Base-by-base conservation (phyloP, 1,140 invertebrate genomes). In the Trichoplusia ni region DNA sequence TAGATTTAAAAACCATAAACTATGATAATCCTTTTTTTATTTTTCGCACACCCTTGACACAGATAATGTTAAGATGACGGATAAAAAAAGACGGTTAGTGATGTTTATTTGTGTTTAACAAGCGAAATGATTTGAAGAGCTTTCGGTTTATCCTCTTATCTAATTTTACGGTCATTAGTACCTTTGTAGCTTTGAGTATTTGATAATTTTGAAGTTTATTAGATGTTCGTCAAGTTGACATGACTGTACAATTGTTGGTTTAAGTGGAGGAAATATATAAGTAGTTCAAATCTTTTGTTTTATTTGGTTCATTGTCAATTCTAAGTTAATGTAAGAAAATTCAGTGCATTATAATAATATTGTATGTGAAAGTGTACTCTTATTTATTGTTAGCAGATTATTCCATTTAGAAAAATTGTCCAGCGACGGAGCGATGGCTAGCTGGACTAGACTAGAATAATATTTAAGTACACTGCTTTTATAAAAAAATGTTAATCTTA, bases 11-110 rank as follows among this genome's bases (percentile, higher is more conserved):
- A 40, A 4, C 8, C 38, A 18, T 7, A 40, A 40, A 18, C 33
- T 37, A 37, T 37, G 11, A 37, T 11, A 16, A 29, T 13, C 9
- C 11, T 56, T 27, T 58, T 58, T 58, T 51, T 31, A 31, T 18
- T 69, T 84, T 86, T 89, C 86, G 78, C 86, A 86, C 79, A 70
- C 82, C 65, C 82, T 84, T 81, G 68, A 84, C 71, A 61, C 18
- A 79, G 73, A 83, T 79, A 82, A 73, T 71, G 68, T 74, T 66
- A 46, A 70, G 42, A 35, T 40, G 16, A 9, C 13, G 7, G 38
- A 58, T 60, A 60, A 47, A 60, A 59, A 60, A 60, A 47, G 42
- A 60, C 56, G 56, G 56, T 60, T 47, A 60, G 56, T 27, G 40
- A 60, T 60, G 27, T 60, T 60, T 60, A 60, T 60, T 60, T 60